phyloP scores from a whole-genome alignment of 2,888 invertebrate species.

The Anorthoa munda region DNA sequence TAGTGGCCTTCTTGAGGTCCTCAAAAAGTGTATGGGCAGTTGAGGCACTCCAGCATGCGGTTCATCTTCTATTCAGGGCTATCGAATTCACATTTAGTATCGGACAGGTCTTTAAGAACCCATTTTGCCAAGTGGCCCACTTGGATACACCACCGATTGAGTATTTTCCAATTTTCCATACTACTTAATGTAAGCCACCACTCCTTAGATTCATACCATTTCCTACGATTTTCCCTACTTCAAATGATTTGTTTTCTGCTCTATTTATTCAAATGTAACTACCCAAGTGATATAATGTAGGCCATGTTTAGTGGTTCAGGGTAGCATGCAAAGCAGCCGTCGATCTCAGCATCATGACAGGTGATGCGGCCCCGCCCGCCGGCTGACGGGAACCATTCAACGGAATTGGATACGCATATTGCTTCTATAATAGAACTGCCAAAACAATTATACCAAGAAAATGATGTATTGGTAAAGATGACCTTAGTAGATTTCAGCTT shows the following conservation, averaged over 20 bases:
- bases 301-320: conserved; percentile 43
- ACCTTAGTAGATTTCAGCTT: background rate
- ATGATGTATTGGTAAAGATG: conserved; percentile 5
- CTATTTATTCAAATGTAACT: conserved; percentile 16
- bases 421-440: conserved; percentile 41
- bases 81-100: background rate
- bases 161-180: too few species aligned
- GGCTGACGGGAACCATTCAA: conserved; percentile 44
- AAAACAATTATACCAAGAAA: conserved; percentile 40
- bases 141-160: too few species aligned
- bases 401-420: conserved; percentile 52
- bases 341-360: conserved; percentile 55
- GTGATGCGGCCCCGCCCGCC: conserved; percentile 39
- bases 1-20: background rate
- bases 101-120: background rate
- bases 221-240: background rate
- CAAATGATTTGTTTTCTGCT: conserved; percentile 13
- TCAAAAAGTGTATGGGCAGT: background rate
- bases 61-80: background rate
- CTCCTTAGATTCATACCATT: background rate
- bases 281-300: conserved; percentile 21
- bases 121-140: background rate
- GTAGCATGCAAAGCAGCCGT: conserved; percentile 62
- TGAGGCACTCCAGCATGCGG: background rate
- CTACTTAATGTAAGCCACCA: too few species aligned